Base-by-base conservation (phyloP, 2,113 vertebrate genomes). In the Corythoichthys intestinalis region DNA sequence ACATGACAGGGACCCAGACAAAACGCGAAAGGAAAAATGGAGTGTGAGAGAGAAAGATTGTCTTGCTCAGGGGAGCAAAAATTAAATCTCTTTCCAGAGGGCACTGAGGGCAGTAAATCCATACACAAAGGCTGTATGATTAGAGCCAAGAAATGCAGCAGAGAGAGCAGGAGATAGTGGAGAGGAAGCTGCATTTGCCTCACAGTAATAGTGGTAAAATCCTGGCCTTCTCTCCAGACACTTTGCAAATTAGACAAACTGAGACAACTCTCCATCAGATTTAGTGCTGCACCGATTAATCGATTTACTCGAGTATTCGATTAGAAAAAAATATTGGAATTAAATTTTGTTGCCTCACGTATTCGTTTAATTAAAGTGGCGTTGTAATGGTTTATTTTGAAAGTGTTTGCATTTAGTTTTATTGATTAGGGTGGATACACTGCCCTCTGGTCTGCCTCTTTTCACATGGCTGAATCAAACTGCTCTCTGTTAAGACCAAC, bases 91-190 rank as follows among this genome's bases (percentile, higher is more conserved):
- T 74, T 80, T 85, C 78, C 72, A 74, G 69, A 74, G 85, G 81
- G 75, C 73, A 81, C 35, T 11, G 60, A 81, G 78, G 85, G 82
- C 75, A 87, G 83, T 84, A 84, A 87, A 89, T 88, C 87, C 76
- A 86, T 82, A 83, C 71, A 86, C 77, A 85, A 82, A 79, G 81
- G 76, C 76, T 74, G 84, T 71, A 85, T 85, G 86, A 89, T 85
- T 82, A 87, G 75, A 81, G 73, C 20, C 74, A 73, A 74, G 39
- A 70, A 83, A 63, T 79, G 85, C 74, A 67, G 75, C 65, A 56
- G 12, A 9, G 46, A 49, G 63, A 37, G 63, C 44, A 6, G 8
- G 28, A 52, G 65, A 38, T 11, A 35, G 65, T 41, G 37, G 48
- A 53, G 49, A 11, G 65, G 20, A 63, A 38, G n/a, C 60, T 4